Evolutionary conservation across 2,888 invertebrate genomes (phyloP).

Genomic region (Oxycera nigricornis): DNA sequence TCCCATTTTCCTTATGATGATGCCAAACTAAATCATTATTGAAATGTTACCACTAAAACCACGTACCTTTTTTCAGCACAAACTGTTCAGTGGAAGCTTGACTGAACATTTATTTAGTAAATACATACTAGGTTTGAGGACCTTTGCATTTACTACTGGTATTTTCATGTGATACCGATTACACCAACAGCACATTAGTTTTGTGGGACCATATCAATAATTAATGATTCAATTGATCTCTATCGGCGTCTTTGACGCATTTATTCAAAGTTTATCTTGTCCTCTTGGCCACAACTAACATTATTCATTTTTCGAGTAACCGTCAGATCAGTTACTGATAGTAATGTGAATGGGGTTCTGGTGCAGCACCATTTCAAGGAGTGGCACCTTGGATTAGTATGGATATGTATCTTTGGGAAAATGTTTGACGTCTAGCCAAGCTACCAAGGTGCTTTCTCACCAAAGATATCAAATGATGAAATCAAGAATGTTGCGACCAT

Average conservation of each 20-base stretch:
- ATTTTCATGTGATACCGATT: background rate
- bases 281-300: background rate
- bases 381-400: background rate
- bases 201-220: slow-evolving; percentile 56
- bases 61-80: background rate
- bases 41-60: background rate
- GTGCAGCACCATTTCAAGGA: background rate
- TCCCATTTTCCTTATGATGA: background rate
- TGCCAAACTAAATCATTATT: background rate
- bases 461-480: no score
- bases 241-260: slow-evolving; percentile 38
- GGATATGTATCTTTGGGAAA: no score
- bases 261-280: slow-evolving; percentile 36
- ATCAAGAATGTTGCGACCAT: no score
- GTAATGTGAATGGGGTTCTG: background rate
- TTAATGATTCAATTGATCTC: slow-evolving; percentile 56
- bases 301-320: slow-evolving; percentile 14
- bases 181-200: slow-evolving; percentile 10
- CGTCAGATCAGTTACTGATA: slow-evolving; percentile 18
- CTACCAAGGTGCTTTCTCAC: no score
- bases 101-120: background rate
- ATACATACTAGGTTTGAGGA: background rate
- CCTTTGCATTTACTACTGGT: slow-evolving; percentile 25
- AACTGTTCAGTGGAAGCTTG: background rate
- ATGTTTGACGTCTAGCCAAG: background rate